Percentiles rank a stretch among this genome's conserved stretches.
These are phyloP conservation scores for Neosilurus mollespiculum DNA, from an alignment of 2,797 vertebrate species.

Conservation along the genomic window DNA sequence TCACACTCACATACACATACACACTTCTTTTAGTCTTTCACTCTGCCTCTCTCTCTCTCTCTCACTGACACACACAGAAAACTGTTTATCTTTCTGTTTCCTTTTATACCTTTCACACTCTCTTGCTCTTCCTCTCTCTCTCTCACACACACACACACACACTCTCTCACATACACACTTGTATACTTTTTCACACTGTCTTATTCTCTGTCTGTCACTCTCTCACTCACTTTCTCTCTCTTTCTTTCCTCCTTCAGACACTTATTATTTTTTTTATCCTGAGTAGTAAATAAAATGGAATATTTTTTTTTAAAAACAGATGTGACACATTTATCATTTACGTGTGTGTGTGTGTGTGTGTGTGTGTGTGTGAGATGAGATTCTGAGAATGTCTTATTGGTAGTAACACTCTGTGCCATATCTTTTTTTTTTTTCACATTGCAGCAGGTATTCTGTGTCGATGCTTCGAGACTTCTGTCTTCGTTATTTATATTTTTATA, in stretches of 20 bases:
- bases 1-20: too few relatives aligned
- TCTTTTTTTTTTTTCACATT: background rate
- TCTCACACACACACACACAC: too few relatives aligned
- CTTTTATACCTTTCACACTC: background rate
- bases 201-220: background rate
- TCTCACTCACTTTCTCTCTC: background rate
- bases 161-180: background rate
- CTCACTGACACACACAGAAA: too few relatives aligned
- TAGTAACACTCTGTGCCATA: constrained; percentile 3
- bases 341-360: background rate
- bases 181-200: too few relatives aligned
- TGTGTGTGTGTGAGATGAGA: background rate
- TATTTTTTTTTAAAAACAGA: background rate
- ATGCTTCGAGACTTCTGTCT: background rate
- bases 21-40: background rate
- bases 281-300: background rate
- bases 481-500: constrained; percentile 20
- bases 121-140: background rate
- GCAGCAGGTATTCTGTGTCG: constrained; percentile 6
- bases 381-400: background rate
- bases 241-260: background rate
- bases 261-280: background rate
- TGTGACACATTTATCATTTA: background rate
- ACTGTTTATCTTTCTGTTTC: background rate
- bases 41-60: background rate